Percentiles rank a stretch among this genome's conserved stretches.
These are phyloP conservation scores for Spermophilus dauricus DNA, from an alignment of 2,113 vertebrate genomes.

Conservation along the genomic window DNA sequence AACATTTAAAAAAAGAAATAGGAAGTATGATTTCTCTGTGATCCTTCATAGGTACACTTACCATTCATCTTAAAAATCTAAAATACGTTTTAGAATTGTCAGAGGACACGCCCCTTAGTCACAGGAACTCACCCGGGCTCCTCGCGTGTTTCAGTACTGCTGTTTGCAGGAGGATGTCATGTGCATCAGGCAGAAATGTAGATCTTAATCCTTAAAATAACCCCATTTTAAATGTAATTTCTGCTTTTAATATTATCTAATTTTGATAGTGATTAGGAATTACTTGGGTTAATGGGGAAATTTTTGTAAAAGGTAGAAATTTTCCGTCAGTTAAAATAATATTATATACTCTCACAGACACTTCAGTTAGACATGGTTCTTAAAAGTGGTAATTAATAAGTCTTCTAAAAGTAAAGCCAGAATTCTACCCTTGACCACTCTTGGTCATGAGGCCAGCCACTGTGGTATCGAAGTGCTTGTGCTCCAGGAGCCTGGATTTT, in stretches of 20 bases:
- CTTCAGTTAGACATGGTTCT: conserved; percentile 83
- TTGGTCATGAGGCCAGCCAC: neutral
- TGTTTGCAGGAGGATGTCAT: neutral
- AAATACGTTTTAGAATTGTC: neutral
- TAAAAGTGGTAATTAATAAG: conserved; percentile 83
- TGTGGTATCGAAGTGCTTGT: neutral
- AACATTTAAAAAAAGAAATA: neutral
- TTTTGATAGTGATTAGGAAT: conserved; percentile 82
- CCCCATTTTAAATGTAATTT: conserved; percentile 75
- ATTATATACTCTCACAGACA: conserved; percentile 83
- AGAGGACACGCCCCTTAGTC: neutral
- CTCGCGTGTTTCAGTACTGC: neutral
- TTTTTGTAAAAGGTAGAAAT: conserved; percentile 86
- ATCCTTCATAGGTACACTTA: neutral
- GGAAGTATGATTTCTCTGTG: neutral
- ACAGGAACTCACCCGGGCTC: neutral
- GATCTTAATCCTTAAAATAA: conserved; percentile 65
- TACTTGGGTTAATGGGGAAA: conserved; percentile 67
- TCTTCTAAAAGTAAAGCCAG: conserved; percentile 79
- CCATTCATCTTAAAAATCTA: conserved; percentile 13
- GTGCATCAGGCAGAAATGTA: conserved; percentile 35
- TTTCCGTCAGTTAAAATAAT: conserved; percentile 86
- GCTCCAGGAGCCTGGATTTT: neutral
- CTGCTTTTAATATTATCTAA: conserved; percentile 67
- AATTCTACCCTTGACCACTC: conserved; percentile 11